These are phyloP conservation scores for Hirtodrosophila cameraria DNA, from an alignment of 2,888 invertebrate species.

Conservation along the genomic window DNA sequence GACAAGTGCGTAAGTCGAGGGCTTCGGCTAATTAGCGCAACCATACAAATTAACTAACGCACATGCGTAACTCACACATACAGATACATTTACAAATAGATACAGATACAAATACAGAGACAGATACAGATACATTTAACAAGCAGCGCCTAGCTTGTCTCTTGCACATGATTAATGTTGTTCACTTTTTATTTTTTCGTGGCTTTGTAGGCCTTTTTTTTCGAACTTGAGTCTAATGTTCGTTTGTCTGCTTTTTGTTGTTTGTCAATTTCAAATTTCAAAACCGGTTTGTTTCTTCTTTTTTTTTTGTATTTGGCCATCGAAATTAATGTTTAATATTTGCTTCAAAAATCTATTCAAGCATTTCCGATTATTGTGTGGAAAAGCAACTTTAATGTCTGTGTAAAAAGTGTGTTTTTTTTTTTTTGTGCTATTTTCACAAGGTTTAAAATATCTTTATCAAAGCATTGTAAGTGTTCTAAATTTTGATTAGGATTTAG, in stretches of 20 bases:
- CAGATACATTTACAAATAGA: not conserved
- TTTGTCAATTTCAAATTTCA: constrained; percentile 49
- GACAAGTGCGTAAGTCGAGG: constrained; percentile 52
- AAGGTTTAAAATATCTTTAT: no score
- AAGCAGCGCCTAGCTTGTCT: constrained; percentile 23
- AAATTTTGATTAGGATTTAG: no score
- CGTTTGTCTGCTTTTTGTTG: constrained; percentile 30
- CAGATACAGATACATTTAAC: not conserved
- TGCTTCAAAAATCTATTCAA: no score
- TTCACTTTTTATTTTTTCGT: constrained; percentile 20
- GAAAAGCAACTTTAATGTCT: not conserved
- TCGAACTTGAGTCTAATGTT: constrained; percentile 54
- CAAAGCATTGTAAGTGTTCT: no score
- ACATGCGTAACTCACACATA: constrained; percentile 64
- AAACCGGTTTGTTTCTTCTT: constrained; percentile 61
- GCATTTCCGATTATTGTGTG: not conserved
- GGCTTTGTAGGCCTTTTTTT: constrained; percentile 14
- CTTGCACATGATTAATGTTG: constrained; percentile 60
- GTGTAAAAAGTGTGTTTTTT: no score
- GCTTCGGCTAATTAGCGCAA: constrained; percentile 64
- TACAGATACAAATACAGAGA: not conserved
- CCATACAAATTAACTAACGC: constrained; percentile 74
- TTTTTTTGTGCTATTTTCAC: no score
- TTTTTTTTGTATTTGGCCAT: constrained; percentile 44
- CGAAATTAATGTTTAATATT: constrained; percentile 33